These are phyloP conservation scores for Cordylochernes scorpioides DNA, from an alignment of 2,888 invertebrate genomes.

Conservation along the genomic window DNA sequence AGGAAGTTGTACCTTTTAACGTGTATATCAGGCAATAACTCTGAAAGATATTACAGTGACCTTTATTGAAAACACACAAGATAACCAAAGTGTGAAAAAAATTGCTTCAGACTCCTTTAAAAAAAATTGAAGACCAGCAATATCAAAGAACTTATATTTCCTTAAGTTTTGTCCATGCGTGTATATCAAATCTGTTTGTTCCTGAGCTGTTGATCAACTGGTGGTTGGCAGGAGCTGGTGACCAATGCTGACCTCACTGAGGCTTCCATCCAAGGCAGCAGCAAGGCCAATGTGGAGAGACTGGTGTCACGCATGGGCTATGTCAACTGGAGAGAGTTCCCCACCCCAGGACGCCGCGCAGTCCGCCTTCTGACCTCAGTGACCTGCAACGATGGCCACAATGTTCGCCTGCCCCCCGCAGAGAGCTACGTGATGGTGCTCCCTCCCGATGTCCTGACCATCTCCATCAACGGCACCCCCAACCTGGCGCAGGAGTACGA, in stretches of 20 bases:
- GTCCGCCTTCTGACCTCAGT: constrained; percentile 53
- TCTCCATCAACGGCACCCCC: constrained; percentile 48
- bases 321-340: constrained; percentile 63
- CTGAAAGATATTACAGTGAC: no score
- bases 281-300: constrained; percentile 55
- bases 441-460: constrained; percentile 54
- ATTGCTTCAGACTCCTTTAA: no score
- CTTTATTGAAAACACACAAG: no score
- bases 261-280: constrained; percentile 68
- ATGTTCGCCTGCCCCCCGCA: constrained; percentile 42
- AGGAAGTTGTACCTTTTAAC: no score
- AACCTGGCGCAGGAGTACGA: constrained; percentile 60
- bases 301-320: constrained; percentile 56
- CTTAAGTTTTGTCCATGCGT: no score
- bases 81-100: no score
- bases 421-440: constrained; percentile 66
- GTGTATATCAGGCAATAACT: no score
- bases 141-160: no score
- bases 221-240: constrained; percentile 6
- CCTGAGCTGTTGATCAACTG: background rate
- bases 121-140: no score
- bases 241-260: constrained; percentile 40
- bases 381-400: constrained; percentile 45
- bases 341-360: constrained; percentile 78
- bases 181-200: no score